Conservation (phyloP, 2,113 vertebrate genomes). For the Saguinus imperator region DNA sequence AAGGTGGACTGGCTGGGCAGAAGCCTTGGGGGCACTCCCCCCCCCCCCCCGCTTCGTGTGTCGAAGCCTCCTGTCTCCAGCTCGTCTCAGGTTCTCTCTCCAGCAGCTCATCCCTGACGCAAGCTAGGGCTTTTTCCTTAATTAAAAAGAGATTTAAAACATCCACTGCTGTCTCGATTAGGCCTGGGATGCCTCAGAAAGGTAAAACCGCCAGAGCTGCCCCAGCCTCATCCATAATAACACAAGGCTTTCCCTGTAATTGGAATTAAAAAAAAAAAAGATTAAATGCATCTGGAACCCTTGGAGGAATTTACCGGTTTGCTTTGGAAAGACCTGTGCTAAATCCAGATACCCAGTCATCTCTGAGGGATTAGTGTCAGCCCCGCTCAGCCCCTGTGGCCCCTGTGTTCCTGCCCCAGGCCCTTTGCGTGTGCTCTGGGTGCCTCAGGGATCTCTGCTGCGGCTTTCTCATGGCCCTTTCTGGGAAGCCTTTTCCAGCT, state of each 20-base stretch:
- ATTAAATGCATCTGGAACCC: conserved; percentile 24
- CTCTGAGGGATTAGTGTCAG: background rate
- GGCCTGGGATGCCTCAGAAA: conserved; percentile 71
- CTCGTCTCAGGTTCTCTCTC: background rate
- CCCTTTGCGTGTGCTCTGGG: background rate
- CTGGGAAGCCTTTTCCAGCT: background rate
- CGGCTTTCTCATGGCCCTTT: fast-evolving
- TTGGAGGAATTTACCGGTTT: background rate
- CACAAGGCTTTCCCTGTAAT: conserved; percentile 54
- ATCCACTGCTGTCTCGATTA: conserved; percentile 70
- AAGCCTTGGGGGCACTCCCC: fast-evolving
- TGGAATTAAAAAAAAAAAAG: conserved; percentile 62
- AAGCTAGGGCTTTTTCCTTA: conserved; percentile 82
- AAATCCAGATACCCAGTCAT: background rate
- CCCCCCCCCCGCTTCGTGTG: background rate
- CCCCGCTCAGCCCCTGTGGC: background rate
- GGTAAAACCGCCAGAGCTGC: conserved; percentile 62
- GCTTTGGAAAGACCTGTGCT: background rate
- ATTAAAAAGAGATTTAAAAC: conserved; percentile 88
- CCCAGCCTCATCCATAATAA: background rate
- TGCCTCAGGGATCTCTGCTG: background rate
- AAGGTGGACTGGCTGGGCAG: background rate
- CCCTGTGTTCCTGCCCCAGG: background rate
- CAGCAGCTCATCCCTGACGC: conserved; percentile 59
- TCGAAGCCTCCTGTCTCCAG: background rate